Evolutionary conservation across 2,888 invertebrate genomes (phyloP).

Genomic region (Dicyrtomina minuta): DNA sequence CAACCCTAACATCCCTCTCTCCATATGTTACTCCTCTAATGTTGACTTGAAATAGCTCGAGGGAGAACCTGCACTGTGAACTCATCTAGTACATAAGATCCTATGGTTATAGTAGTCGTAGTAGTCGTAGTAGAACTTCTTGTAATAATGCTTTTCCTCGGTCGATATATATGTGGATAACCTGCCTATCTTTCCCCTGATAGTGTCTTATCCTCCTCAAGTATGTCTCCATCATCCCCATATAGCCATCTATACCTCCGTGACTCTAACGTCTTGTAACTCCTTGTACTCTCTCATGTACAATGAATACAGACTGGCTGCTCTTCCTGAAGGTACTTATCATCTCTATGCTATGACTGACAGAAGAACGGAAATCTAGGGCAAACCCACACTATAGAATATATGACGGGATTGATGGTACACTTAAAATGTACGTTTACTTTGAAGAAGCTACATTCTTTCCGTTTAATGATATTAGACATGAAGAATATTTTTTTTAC

Average conservation of each 20-base stretch:
- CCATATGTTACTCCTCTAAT: background rate
- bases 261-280: background rate
- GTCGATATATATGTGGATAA: too few species aligned
- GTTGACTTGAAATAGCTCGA: background rate
- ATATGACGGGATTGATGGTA: constrained; percentile 9
- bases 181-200: too few species aligned
- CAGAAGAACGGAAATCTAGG: constrained; percentile 19
- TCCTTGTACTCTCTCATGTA: background rate
- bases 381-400: background rate
- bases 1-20: too few species aligned
- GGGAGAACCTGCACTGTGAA: constrained; percentile 2
- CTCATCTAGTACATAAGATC: background rate
- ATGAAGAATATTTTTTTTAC: too few species aligned
- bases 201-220: too few species aligned
- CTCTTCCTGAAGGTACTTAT: constrained; percentile 2
- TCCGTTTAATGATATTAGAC: background rate
- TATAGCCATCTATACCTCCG: too few species aligned
- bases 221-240: too few species aligned
- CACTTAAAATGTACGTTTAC: background rate
- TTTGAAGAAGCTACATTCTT: background rate
- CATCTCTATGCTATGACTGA: constrained; percentile 11
- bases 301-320: constrained; percentile 3
- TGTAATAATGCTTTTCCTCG: too few species aligned
- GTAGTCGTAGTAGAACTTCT: too few species aligned
- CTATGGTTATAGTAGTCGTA: too few species aligned